Evolutionary conservation across 2,888 invertebrate species (phyloP).

Genomic region (Hypsopygia costalis): DNA sequence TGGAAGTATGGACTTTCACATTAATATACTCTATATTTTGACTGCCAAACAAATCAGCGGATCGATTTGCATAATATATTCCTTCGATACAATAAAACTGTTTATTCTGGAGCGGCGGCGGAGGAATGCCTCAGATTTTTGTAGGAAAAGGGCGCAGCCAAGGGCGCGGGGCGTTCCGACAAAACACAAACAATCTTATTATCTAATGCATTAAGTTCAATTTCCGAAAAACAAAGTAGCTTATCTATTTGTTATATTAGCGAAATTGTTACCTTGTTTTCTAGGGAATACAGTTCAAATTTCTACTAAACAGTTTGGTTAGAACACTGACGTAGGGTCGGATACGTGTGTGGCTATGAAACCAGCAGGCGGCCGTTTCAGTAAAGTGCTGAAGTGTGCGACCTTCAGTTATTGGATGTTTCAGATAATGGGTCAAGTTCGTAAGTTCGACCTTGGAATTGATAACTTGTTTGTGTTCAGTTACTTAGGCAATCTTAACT

Average conservation of each 20-base stretch:
- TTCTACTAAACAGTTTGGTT: background rate
- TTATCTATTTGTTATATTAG: no score
- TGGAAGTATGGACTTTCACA: no score
- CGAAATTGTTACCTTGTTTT: background rate
- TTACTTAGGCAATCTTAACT: no score
- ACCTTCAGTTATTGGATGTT: background rate
- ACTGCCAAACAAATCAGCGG: no score
- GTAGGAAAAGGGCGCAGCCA: slow-evolving; percentile 9
- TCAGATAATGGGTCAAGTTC: background rate
- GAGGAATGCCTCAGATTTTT: slow-evolving; percentile 14
- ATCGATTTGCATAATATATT: background rate
- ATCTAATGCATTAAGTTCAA: background rate
- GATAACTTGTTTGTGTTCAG: background rate
- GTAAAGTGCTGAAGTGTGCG: slow-evolving; percentile 1
- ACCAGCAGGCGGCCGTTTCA: background rate
- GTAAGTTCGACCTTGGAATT: background rate
- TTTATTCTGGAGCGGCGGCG: slow-evolving; percentile 4
- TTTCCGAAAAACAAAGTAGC: background rate
- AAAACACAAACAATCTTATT: background rate
- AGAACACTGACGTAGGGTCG: background rate
- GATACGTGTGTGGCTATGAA: slow-evolving; percentile 4
- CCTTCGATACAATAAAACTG: slow-evolving; percentile 2
- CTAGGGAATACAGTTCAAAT: background rate
- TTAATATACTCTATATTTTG: no score
- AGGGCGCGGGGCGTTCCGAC: slow-evolving; percentile 3